Evolutionary conservation across 2,888 invertebrate genomes (phyloP), one percentile per base, ranked within the genome.

Genomic region (Paralinhomoeus sp.): DNA sequence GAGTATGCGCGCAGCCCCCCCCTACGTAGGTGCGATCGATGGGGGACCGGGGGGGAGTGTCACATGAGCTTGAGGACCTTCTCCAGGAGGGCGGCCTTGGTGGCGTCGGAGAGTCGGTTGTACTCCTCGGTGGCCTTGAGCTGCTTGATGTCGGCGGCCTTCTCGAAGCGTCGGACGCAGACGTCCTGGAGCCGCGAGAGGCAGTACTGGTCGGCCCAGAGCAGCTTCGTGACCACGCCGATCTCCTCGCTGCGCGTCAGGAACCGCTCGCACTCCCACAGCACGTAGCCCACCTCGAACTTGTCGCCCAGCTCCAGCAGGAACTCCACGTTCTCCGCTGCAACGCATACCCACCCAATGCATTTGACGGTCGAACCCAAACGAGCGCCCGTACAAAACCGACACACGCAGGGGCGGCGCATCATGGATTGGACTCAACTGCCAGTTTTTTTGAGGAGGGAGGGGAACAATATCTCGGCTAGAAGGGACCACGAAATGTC

Each of bases 251-350:
- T 53, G 7, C 49, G 48, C 38, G 61, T 50, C n/a, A 65, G 52
- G 45, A 58, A 64, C 40, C 56, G 54, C 48, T 66, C 65, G 50
- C 65, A 64, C 31, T 61, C 55, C 37, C 57, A 55, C 47, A 62
- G 61, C 41, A 66, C 59, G 46, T 57, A 62, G 23, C 52, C 48
- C 43, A 66, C 63, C 46, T 66, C 62, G 51, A 63, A 66, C 47
- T 65, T 64, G 45, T 65, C 62, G 3, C 61, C 61, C 34, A 66
- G 51, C 36, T 62, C 62, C 40, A 66, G 54, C 36, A 66, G 54
- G 46, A 57, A 61, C 44, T 58, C 55, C n/a, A 63, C 63, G 48
- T 64, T 65, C 15, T 57, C 53, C 15, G 60, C 64, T 63, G 52
- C 45, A 61, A 57, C 7, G 7, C 3, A 21, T 12, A 37, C 13